A percentile compares a stretch with the other conserved stretches of the same genome.
Conservation (phyloP, 2,797 vertebrate genomes). For the Xenops minutus region DNA sequence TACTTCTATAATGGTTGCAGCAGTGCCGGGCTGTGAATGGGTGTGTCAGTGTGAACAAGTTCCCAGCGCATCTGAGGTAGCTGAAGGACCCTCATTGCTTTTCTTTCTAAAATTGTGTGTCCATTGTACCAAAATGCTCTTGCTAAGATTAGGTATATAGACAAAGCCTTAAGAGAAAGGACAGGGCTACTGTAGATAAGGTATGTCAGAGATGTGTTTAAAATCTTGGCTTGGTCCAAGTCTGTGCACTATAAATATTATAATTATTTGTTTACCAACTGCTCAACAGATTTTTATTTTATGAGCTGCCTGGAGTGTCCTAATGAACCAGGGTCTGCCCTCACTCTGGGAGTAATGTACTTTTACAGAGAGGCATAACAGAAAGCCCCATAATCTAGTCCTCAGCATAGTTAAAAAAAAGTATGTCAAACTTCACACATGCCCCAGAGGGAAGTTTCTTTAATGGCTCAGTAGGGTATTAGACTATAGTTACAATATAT, state of each 20-base stretch:
- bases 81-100: background rate
- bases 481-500: slow-evolving; percentile 1
- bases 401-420: background rate
- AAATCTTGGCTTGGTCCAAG: background rate
- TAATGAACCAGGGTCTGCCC: slow-evolving; percentile 17
- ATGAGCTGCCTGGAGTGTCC: slow-evolving; percentile 33
- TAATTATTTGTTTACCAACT: slow-evolving; percentile 23
- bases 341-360: background rate
- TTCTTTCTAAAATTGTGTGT: background rate
- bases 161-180: background rate
- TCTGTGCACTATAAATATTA: background rate
- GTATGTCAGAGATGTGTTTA: background rate
- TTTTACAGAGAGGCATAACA: background rate
- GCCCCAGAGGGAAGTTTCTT: slow-evolving; percentile 5
- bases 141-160: background rate
- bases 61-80: background rate
- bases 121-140: background rate
- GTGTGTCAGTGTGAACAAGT: slow-evolving; percentile 1
- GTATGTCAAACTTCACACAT: background rate
- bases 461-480: slow-evolving; percentile 8
- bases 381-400: background rate
- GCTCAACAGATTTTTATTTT: slow-evolving; percentile 42
- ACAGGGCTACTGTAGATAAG: background rate
- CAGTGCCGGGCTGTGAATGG: background rate
- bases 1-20: background rate